Base-by-base conservation (phyloP, 1,140 invertebrate genomes). In the Hormaphis cornu region DNA sequence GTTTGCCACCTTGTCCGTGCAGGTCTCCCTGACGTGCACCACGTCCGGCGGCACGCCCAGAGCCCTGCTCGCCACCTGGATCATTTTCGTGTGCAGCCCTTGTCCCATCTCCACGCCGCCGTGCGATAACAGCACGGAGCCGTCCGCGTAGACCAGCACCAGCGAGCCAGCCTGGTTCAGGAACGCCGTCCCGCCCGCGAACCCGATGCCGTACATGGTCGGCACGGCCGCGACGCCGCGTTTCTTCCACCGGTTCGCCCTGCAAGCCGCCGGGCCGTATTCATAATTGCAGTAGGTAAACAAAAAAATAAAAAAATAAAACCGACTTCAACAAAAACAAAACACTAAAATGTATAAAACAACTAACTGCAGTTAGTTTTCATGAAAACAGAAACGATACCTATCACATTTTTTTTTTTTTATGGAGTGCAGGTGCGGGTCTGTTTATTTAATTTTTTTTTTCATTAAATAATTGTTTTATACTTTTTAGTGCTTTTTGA, bases 21-120 rank as follows among this genome's bases (percentile, higher is more conserved):
- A 80, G 0, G 91, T 95, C 80, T 97, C 95, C 58, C 83, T 83
- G 24, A 95, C 92, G 75, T 94, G 87, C 74, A 98, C 93, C 75
- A 88, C 85, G 0, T 86, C 83, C 10, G 83, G 76, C 28, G 90
- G 83, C 20, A 95, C 85, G 37, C 83, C 85, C 3, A 98, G 79
- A 3, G 82, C 83, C 72, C 86, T 81, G 52, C 88, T 88, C 0
- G 89, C 88, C 33, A 91, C 85, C 83, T 96, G 92, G 70, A 95
- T 88, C 87, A 95, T 93, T 81, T 97, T 97, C 0, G 92, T 97
- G 75, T 97, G 90, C 0, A 97, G 79, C 2, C 95, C 95, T 80
- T 97, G 95, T 0, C 95, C 95, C 89, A 97, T 97, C 82, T 98
- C 95, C 18, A 88, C 89, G 18, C 94, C 95, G 46, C 90, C 91